phyloP scores from a whole-genome alignment of 1,140 invertebrate species.

The Hycleus phaleratus region DNA sequence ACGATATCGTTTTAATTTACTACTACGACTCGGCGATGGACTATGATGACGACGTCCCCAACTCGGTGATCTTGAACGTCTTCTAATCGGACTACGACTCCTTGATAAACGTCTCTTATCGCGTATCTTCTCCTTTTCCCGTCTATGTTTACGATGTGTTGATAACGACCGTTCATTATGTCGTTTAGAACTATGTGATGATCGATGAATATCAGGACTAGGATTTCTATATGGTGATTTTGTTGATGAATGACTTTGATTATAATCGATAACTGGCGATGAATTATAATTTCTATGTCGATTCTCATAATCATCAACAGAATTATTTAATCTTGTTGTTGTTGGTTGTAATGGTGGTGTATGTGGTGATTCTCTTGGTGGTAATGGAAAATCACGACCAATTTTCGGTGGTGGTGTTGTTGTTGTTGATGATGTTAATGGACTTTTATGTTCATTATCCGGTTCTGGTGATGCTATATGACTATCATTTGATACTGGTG shows the following conservation, averaged over 20 bases:
- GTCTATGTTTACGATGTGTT: conserved; percentile 41
- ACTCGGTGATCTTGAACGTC: background rate
- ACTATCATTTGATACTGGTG: conserved; percentile 38
- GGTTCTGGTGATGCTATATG: conserved; percentile 36
- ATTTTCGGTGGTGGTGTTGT: conserved; percentile 44
- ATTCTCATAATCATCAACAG: conserved; percentile 3
- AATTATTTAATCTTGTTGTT: background rate
- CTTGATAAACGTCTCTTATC: conserved; percentile 39
- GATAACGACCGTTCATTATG: conserved; percentile 33
- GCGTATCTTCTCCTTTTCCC: conserved; percentile 41
- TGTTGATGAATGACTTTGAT: conserved; percentile 9
- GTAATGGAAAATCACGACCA: conserved; percentile 8
- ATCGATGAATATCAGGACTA: conserved; percentile 28
- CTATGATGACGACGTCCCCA: no score
- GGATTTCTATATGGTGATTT: conserved; percentile 20
- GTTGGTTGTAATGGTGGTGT: conserved; percentile 26
- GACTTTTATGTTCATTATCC: conserved; percentile 38
- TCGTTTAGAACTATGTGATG: conserved; percentile 23
- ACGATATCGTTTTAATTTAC: background rate
- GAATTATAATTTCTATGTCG: conserved; percentile 5
- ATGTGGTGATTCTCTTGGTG: conserved; percentile 33
- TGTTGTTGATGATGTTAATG: conserved; percentile 33
- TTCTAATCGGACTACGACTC: conserved; percentile 19
- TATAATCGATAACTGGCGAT: conserved; percentile 24
- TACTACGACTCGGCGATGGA: background rate